Evolutionary conservation across 2,797 vertebrate species (phyloP), one percentile per base, ranked within the genome.

Genomic region (Botia almorhae): DNA sequence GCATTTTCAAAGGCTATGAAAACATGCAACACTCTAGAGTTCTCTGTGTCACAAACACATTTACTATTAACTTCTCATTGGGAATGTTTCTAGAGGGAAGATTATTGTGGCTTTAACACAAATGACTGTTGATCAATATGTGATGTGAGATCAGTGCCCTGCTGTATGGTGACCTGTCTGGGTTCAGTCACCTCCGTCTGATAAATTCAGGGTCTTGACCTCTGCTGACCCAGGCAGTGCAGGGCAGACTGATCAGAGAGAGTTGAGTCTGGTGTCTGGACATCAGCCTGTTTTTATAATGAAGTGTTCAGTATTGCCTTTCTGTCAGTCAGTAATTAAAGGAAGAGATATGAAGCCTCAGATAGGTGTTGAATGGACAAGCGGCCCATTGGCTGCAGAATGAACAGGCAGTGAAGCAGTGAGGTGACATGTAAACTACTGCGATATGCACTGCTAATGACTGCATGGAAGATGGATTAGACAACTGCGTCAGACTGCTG

Each of bases 221-320:
- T 93, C 91, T 93, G 91, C 91, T 93, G 92, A 95, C 93, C 90
- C 81, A 87, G 84, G 89, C 88, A 94, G 92, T 89, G 88, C 87
- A 93, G 94, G 94, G 93, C 94, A 93, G 90, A 90, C 91, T 95
- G 94, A 93, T 92, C 93, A 88, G 86, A 92, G 91, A 94, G 92
- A 92, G 89, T 89, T 73, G 76, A 65, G 19, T 23, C 90, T 86
- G 90, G 90, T 92, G 93, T 91, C 93, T 91, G 89, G 91, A 93
- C 94, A 91, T 92, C 92, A 86, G 90, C 89, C 92, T 94, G 92
- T 89, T 92, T 83, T 88, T 90, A 93, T 97, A 96, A 98, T 97
- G 94, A 98, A 97, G 96, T 96, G 94, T 93, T 95, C 94, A 93
- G 93, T 96, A 97, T 97, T 95, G 96, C 95, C 94, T 97, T 97